Base-by-base conservation (phyloP, 2,113 vertebrate species). In the Vulpes ferrilata region DNA sequence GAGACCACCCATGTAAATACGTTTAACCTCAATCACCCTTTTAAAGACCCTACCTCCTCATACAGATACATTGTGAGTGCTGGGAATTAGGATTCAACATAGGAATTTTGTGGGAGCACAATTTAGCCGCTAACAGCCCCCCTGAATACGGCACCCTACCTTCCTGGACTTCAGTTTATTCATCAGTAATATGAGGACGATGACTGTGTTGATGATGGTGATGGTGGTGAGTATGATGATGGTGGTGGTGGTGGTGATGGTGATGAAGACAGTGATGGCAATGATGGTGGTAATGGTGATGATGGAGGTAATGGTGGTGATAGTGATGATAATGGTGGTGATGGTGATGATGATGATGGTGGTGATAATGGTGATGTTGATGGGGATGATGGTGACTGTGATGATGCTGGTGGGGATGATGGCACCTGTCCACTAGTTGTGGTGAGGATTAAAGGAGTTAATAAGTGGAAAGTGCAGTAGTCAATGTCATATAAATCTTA, bases 221-320 rank as follows among this genome's bases (percentile, higher is more conserved):
- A 1, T 38, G 32, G 0, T 53, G 15, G 0, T 65, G 38, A 19
- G 32, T 22, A 3, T 30, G 83, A 0, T 67, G 43, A 1, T 69
- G 19, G 0, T 69, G 51, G 0, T 76, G 65, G 0, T 55, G 38
- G 1, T 48, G 59, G 11, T 48, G n/a, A 7, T 19, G n/a, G 0
- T 35, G 79, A 0, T 71, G 22, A 7, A 25, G 84, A 3, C 43
- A 8, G 0, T 10, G 48, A 1, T 55, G 48, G 0, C 25, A 65
- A 3, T 55, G 20, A 3, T 35, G 32, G 0, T 71, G 13, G 2
- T 57, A 51, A 1, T 35, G 11, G 0, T 10, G 12, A 0, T 60
- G 32, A 1, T 82, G n/a, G 0, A 38, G n/a, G 0, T 27, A 35
- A 1, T 43, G 35, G 0, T 43, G 35, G 1, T 43, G 57, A 0